phyloP scores from a whole-genome alignment of 2,797 vertebrate genomes.

The Parambassis ranga region DNA sequence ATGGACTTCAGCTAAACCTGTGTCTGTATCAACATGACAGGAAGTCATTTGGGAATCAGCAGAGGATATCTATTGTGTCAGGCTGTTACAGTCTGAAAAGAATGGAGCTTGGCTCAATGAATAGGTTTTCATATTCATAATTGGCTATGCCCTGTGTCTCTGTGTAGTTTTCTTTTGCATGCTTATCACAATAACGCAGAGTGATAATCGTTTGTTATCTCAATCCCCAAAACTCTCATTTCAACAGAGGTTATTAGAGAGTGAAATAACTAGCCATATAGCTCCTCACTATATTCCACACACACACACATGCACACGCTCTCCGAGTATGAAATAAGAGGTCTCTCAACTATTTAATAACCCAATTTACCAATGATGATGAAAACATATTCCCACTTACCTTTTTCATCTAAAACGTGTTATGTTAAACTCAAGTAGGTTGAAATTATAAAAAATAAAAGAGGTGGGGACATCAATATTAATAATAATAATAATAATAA shows the following conservation, averaged over 20 bases:
- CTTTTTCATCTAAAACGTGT: conserved; percentile 62
- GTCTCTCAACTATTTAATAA: conserved; percentile 69
- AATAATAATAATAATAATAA: conserved; percentile 59
- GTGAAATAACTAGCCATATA: conserved; percentile 66
- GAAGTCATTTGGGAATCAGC: conserved; percentile 69
- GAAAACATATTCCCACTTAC: conserved; percentile 69
- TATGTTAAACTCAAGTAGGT: conserved; percentile 54
- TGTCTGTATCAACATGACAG: conserved; percentile 70
- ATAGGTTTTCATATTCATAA: conserved; percentile 74
- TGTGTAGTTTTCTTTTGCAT: conserved; percentile 64
- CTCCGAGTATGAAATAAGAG: conserved; percentile 63
- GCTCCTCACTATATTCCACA: conserved; percentile 32
- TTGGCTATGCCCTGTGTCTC: conserved; percentile 62
- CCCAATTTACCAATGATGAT: conserved; percentile 61
- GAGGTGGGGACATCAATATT: conserved; percentile 44
- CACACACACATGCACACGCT: conserved; percentile 42
- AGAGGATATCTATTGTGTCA: conserved; percentile 71
- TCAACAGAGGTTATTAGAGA: conserved; percentile 73
- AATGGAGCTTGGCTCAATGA: conserved; percentile 61
- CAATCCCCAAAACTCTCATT: conserved; percentile 74
- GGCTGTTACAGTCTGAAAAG: conserved; percentile 58
- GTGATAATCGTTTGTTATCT: conserved; percentile 75
- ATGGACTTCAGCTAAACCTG: conserved; percentile 55
- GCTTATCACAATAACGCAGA: conserved; percentile 73
- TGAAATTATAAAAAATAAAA: conserved; percentile 43